Conservation (phyloP, 2,113 vertebrate species). For the Aspiorhynchus laticeps region DNA sequence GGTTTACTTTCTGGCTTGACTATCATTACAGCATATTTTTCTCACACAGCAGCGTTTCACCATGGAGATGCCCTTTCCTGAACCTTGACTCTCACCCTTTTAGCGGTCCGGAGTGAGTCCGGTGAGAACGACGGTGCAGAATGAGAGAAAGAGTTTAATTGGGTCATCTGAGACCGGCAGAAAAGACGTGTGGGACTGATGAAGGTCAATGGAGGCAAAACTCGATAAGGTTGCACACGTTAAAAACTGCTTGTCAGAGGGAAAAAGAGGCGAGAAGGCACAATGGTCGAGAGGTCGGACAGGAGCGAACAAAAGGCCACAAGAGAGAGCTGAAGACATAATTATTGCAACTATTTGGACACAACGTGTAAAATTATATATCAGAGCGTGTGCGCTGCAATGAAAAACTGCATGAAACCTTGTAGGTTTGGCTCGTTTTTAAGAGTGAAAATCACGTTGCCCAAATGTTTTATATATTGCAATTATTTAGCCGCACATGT, state of each 20-base stretch:
- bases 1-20: constrained; percentile 34
- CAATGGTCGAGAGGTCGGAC: background rate
- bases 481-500: too few relatives aligned
- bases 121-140: background rate
- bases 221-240: background rate
- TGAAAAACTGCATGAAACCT: background rate
- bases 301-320: background rate
- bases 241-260: constrained; percentile 24
- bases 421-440: background rate
- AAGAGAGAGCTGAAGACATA: background rate
- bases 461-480: background rate
- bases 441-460: background rate
- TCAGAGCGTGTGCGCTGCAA: background rate
- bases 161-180: constrained; percentile 46
- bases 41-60: background rate
- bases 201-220: constrained; percentile 38
- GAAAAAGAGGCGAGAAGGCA: background rate
- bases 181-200: constrained; percentile 22
- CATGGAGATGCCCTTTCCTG: constrained; percentile 41
- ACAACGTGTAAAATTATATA: background rate
- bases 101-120: constrained; percentile 22
- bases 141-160: constrained; percentile 48
- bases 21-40: constrained; percentile 30
- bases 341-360: constrained; percentile 1
- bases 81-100: constrained; percentile 38